phyloP scores from a whole-genome alignment of 2,888 invertebrate genomes.

The Tachystola acroxantha region DNA sequence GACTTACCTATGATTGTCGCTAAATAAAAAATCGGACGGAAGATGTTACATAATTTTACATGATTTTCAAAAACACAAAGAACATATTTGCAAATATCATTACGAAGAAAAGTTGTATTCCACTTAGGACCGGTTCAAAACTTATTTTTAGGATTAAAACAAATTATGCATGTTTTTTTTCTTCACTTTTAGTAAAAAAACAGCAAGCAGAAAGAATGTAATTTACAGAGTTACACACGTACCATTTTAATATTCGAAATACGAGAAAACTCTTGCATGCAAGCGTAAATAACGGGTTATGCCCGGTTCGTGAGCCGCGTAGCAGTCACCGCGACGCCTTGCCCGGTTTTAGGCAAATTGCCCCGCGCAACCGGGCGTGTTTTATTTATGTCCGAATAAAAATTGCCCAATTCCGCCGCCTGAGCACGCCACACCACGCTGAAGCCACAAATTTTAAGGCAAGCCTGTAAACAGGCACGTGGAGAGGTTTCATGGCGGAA shows the following conservation, averaged over 20 bases:
- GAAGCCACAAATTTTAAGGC: constrained; percentile 36
- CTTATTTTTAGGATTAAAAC: no score
- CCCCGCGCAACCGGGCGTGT: constrained; percentile 44
- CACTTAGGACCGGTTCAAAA: no score
- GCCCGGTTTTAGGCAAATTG: constrained; percentile 68
- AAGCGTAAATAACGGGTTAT: constrained; percentile 24
- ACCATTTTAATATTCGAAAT: constrained; percentile 13
- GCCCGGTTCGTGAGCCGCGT: constrained; percentile 18
- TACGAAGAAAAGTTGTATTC: no score
- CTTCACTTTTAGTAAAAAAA: no score
- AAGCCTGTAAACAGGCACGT: constrained; percentile 19
- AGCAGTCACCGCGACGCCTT: constrained; percentile 18
- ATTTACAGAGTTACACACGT: constrained; percentile 11
- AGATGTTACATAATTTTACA: no score
- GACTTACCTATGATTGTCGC: no score
- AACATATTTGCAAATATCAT: no score
- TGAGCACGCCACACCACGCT: constrained; percentile 28
- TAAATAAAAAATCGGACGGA: no score
- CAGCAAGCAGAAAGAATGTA: no score
- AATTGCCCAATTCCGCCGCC: constrained; percentile 52
- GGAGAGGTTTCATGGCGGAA: constrained; percentile 26
- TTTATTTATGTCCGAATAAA: constrained; percentile 68
- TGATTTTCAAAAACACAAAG: no score
- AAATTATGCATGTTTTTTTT: no score
- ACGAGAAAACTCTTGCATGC: constrained; percentile 9